Evolutionary conservation across 2,113 vertebrate genomes (phyloP).

Genomic region (Melanerpes formicivorus): DNA sequence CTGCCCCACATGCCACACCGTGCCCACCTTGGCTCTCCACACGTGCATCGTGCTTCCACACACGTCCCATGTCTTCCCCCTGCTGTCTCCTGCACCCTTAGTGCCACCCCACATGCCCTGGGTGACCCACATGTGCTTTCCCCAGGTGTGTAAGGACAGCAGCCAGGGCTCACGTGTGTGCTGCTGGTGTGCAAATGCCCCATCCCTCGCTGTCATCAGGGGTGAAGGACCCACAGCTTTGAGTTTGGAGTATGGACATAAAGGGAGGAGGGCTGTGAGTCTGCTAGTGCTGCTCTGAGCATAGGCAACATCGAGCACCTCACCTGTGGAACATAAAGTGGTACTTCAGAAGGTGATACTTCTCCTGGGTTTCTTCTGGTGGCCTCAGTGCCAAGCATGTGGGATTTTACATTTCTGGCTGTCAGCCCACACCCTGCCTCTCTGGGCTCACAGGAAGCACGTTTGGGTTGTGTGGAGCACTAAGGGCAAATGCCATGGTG

Average conservation of each 20-base stretch:
- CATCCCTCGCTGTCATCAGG: accelerated
- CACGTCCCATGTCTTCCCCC: accelerated
- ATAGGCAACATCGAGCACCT: accelerated
- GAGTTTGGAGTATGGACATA: accelerated
- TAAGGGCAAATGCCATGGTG: neutral
- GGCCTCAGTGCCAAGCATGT: neutral
- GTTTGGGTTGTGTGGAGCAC: neutral
- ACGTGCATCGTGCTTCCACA: neutral
- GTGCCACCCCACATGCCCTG: accelerated
- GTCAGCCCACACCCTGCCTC: accelerated
- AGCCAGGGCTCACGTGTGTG: accelerated
- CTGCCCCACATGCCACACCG: accelerated
- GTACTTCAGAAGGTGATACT: neutral
- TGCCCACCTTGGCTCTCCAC: too few species aligned
- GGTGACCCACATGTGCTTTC: neutral
- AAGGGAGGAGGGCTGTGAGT: neutral
- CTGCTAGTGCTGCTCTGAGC: accelerated
- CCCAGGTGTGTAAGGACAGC: accelerated
- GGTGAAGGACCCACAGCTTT: neutral
- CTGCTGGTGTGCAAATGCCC: neutral
- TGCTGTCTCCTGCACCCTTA: accelerated
- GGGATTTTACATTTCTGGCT: neutral
- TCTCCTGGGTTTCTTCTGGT: neutral
- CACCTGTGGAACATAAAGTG: accelerated
- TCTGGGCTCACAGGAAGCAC: accelerated